Evolutionary conservation across 2,113 vertebrate species (phyloP).

Genomic region (Gymnobelideus leadbeateri): DNA sequence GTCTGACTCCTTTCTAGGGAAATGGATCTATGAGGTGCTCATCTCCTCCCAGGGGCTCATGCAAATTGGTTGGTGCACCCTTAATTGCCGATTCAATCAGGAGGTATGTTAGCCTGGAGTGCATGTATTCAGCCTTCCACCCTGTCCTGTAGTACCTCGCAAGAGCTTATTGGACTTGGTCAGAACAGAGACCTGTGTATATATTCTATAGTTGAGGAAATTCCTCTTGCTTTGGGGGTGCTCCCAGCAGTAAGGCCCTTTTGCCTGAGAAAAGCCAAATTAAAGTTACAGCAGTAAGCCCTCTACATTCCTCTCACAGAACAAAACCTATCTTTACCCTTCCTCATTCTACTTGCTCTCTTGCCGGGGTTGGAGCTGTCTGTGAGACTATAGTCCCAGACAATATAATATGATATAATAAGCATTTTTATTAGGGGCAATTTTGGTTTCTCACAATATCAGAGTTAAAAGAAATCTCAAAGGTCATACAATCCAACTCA

Average conservation of each 20-base stretch:
- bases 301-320: not conserved
- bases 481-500: not conserved
- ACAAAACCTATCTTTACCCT: not conserved
- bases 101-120: conserved; percentile 86
- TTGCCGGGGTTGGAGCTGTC: not conserved
- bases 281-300: not conserved
- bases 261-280: not conserved
- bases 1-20: conserved; percentile 86
- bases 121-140: not conserved
- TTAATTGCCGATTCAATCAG: conserved; percentile 98
- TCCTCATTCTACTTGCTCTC: not conserved
- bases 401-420: not conserved
- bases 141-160: not conserved
- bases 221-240: not conserved
- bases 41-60: conserved; percentile 99
- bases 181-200: not conserved
- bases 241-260: not conserved
- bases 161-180: not conserved
- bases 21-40: conserved; percentile 98
- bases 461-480: not conserved
- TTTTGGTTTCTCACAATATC: not conserved
- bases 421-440: not conserved
- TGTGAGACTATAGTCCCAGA: not conserved
- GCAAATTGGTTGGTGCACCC: conserved; percentile 99
- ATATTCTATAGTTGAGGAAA: not conserved